phyloP scores from a whole-genome alignment of 2,888 invertebrate genomes.

The Fragum whitleyi region DNA sequence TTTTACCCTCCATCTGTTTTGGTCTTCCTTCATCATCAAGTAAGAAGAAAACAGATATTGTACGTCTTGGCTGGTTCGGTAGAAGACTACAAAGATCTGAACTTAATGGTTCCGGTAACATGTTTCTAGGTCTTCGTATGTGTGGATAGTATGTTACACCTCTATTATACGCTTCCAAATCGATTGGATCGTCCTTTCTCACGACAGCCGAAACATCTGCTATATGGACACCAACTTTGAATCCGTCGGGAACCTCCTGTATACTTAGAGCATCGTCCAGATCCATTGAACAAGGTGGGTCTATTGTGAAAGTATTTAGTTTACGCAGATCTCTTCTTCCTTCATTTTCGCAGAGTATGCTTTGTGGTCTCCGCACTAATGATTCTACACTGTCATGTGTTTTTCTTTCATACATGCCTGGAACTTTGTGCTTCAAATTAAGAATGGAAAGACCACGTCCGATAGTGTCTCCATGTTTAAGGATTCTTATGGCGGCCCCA shows the following conservation, averaged over 20 bases:
- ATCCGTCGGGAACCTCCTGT: slow-evolving; percentile 36
- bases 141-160: slow-evolving; percentile 66
- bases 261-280: slow-evolving; percentile 73
- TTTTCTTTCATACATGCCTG: slow-evolving; percentile 46
- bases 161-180: slow-evolving; percentile 68
- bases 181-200: slow-evolving; percentile 60
- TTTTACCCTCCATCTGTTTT: slow-evolving; percentile 42
- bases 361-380: slow-evolving; percentile 8
- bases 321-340: slow-evolving; percentile 59
- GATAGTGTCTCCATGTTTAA: slow-evolving; percentile 49
- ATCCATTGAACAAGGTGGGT: slow-evolving; percentile 65
- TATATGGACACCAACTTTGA: slow-evolving; percentile 70
- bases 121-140: slow-evolving; percentile 52
- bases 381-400: slow-evolving; percentile 46
- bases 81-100: slow-evolving; percentile 68
- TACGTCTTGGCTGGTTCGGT: slow-evolving; percentile 61
- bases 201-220: slow-evolving; percentile 71
- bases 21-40: slow-evolving; percentile 56
- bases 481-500: slow-evolving; percentile 67
- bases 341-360: slow-evolving; percentile 4
- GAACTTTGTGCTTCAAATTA: slow-evolving; percentile 60
- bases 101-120: slow-evolving; percentile 75
- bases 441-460: slow-evolving; percentile 53
- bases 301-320: slow-evolving; percentile 69
- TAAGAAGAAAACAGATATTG: slow-evolving; percentile 71